Conservation (phyloP, 2,113 vertebrate species). For the Numenius arquata region DNA sequence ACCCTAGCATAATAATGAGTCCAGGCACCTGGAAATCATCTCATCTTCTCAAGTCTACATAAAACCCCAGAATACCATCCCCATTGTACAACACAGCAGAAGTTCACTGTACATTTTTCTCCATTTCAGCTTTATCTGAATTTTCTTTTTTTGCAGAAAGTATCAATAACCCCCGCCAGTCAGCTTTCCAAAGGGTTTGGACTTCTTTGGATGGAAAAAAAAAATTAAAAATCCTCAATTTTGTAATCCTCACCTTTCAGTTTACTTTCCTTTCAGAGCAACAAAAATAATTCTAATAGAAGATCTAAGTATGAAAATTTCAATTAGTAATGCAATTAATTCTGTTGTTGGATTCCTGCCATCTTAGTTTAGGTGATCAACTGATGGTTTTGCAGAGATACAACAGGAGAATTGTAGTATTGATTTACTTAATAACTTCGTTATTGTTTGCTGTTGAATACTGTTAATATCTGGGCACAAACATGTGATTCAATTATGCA, state of each 20-base stretch:
- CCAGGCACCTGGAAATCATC: background rate
- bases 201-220: background rate
- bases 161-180: background rate
- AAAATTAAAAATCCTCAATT: background rate
- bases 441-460: background rate
- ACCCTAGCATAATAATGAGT: accelerated
- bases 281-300: background rate
- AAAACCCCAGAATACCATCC: background rate
- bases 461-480: background rate
- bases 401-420: background rate
- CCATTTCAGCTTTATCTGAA: background rate
- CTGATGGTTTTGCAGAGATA: background rate
- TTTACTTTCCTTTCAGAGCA: background rate
- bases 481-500: background rate
- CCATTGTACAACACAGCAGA: background rate
- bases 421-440: background rate
- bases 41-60: background rate
- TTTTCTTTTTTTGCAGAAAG: background rate
- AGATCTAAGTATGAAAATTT: background rate
- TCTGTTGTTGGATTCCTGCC: background rate
- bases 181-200: background rate
- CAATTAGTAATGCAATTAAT: background rate
- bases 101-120: background rate
- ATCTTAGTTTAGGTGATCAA: background rate
- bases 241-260: background rate